Percentiles rank a stretch among this genome's conserved stretches.
Evolutionary conservation across 2,113 vertebrate genomes (phyloP).

Genomic region (Calidris pugnax): DNA sequence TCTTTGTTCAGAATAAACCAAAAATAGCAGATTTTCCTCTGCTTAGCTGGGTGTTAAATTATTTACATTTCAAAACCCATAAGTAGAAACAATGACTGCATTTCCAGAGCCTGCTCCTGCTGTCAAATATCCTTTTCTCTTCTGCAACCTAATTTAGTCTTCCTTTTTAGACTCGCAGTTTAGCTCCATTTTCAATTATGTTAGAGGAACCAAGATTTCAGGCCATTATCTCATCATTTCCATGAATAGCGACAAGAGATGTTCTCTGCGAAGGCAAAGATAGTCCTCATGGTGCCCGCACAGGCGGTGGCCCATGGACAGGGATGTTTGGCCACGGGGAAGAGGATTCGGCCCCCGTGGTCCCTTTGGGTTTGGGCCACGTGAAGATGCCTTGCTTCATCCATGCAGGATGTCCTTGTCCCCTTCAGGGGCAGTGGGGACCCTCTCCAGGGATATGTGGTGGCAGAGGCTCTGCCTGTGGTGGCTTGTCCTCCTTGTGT

Average conservation of each 20-base stretch:
- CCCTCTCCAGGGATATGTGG: accelerated
- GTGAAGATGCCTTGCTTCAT: accelerated
- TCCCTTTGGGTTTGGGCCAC: background rate
- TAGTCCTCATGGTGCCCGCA: background rate
- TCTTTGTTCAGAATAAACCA: slow-evolving; percentile 64
- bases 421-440: background rate
- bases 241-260: background rate
- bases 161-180: slow-evolving; percentile 42
- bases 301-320: accelerated
- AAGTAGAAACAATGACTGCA: slow-evolving; percentile 65
- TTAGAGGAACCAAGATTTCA: slow-evolving; percentile 33
- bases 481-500: background rate
- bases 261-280: background rate
- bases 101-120: slow-evolving; percentile 54
- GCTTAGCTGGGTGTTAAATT: slow-evolving; percentile 67
- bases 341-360: accelerated
- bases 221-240: slow-evolving; percentile 52
- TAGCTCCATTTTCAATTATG: slow-evolving; percentile 39
- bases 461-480: background rate
- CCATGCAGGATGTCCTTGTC: background rate
- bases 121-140: slow-evolving; percentile 67
- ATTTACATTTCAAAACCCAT: slow-evolving; percentile 75
- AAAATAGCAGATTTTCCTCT: slow-evolving; percentile 68
- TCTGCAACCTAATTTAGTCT: slow-evolving; percentile 66
- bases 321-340: background rate